A percentile compares a stretch with the other conserved stretches of the same genome.
These are phyloP conservation scores for Melipona bicolor DNA, from an alignment of 2,888 invertebrate genomes.

Conservation along the genomic window DNA sequence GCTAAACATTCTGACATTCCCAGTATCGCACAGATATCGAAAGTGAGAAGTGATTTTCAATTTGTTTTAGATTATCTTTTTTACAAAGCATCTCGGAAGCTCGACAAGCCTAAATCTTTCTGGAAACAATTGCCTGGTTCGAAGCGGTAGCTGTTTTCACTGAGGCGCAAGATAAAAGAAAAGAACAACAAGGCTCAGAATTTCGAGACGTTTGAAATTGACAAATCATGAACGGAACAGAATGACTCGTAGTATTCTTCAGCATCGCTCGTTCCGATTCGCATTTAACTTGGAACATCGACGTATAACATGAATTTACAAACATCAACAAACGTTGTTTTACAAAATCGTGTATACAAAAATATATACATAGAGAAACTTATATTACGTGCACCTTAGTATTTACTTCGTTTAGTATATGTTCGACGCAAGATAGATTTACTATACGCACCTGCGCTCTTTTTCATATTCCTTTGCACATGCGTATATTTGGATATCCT, in stretches of 20 bases:
- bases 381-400: constrained; percentile 21
- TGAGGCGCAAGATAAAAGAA: constrained; percentile 11
- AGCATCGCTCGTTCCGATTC: constrained; percentile 66
- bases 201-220: constrained; percentile 37
- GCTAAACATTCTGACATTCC: constrained; percentile 58
- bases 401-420: constrained; percentile 16
- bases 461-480: constrained; percentile 41
- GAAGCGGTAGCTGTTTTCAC: constrained; percentile 1
- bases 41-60: constrained; percentile 11
- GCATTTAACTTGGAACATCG: constrained; percentile 39
- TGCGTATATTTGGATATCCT: constrained; percentile 47
- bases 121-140: neutral
- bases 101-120: neutral
- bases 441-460: constrained; percentile 54
- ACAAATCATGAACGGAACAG: constrained; percentile 24
- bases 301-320: constrained; percentile 40
- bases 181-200: constrained; percentile 35
- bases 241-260: constrained; percentile 41
- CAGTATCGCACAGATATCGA: constrained; percentile 30
- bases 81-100: neutral
- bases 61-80: constrained; percentile 33
- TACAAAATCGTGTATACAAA: constrained; percentile 39
- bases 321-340: constrained; percentile 36
- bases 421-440: constrained; percentile 50
- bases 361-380: constrained; percentile 41